Conservation (phyloP, 2,888 invertebrate species). For the Busseola fusca region DNA sequence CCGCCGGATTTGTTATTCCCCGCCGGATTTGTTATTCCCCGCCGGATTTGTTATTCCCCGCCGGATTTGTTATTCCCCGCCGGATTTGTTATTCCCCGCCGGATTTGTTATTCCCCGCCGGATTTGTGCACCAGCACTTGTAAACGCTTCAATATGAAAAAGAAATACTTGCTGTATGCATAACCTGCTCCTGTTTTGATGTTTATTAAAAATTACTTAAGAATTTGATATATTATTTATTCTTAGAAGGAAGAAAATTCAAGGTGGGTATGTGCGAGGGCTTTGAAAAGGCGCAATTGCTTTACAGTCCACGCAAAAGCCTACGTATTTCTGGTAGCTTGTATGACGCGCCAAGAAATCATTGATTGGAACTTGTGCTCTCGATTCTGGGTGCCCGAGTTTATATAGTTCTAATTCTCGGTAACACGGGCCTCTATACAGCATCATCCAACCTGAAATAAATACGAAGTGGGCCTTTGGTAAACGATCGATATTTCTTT, state of each 20-base stretch:
- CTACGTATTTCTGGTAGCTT: background rate
- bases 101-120: too few relatives aligned
- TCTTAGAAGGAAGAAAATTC: background rate
- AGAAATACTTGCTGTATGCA: too few relatives aligned
- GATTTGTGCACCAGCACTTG: too few relatives aligned
- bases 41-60: too few relatives aligned
- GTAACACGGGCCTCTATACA: conserved; percentile 17
- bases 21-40: too few relatives aligned
- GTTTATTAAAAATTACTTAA: background rate
- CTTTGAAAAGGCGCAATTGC: background rate
- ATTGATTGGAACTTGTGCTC: rapidly evolving
- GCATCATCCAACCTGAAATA: conserved; percentile 30
- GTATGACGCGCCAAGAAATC: background rate
- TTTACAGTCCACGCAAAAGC: background rate
- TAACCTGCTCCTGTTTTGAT: too few relatives aligned
- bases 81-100: too few relatives aligned
- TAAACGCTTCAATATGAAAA: too few relatives aligned
- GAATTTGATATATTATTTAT: background rate
- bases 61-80: too few relatives aligned
- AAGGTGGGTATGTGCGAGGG: too few relatives aligned
- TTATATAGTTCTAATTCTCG: rapidly evolving
- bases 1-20: too few relatives aligned
- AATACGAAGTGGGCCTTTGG: background rate
- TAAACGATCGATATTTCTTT: background rate
- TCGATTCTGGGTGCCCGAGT: rapidly evolving